Evolutionary conservation across 2,888 invertebrate species (phyloP).

Genomic region (Tinea semifulvella): DNA sequence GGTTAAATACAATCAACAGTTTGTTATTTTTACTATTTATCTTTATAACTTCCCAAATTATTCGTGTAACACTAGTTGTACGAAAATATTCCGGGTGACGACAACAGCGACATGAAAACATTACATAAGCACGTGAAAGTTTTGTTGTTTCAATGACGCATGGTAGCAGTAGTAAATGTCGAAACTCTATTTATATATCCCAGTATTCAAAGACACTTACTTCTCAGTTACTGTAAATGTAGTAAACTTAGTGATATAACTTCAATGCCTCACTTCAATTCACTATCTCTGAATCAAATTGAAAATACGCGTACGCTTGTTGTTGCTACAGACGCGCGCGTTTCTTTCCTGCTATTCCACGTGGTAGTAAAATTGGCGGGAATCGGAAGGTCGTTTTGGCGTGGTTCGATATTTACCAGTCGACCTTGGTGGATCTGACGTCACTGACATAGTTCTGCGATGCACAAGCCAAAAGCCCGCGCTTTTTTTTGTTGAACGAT

Average conservation of each 20-base stretch:
- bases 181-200: too few species aligned
- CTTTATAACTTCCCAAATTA: constrained; percentile 28
- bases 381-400: constrained; percentile 25
- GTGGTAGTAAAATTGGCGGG: constrained; percentile 49
- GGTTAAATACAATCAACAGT: constrained; percentile 25
- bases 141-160: constrained; percentile 22
- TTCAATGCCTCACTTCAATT: too few species aligned
- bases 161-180: too few species aligned
- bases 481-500: background rate
- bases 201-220: too few species aligned
- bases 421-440: constrained; percentile 55
- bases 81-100: constrained; percentile 45
- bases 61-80: constrained; percentile 33
- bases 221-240: too few species aligned
- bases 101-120: constrained; percentile 52
- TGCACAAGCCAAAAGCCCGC: constrained; percentile 7
- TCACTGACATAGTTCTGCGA: constrained; percentile 52
- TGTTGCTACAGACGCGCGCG: too few species aligned
- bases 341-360: too few species aligned
- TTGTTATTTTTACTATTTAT: background rate
- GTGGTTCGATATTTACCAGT: constrained; percentile 37
- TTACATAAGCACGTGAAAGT: constrained; percentile 51
- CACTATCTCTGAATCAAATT: too few species aligned
- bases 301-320: too few species aligned
- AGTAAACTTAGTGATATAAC: too few species aligned